Percentiles rank a stretch among this genome's conserved stretches.
phyloP scores from a whole-genome alignment of 2,888 invertebrate genomes.

The Eurytoma adleriae region DNA sequence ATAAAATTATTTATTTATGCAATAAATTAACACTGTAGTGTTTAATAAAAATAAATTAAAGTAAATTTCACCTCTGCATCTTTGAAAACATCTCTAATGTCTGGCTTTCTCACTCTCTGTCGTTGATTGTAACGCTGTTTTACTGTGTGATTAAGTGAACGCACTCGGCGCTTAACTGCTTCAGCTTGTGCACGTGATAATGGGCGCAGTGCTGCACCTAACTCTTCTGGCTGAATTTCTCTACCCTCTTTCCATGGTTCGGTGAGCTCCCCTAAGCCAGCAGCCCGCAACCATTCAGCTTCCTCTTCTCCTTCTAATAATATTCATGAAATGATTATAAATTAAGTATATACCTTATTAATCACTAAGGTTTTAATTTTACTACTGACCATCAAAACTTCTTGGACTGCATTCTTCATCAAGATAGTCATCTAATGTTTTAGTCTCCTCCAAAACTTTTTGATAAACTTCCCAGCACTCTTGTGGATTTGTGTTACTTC shows the following conservation, averaged over 20 bases:
- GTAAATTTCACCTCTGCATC: slow-evolving; percentile 83
- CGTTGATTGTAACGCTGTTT: slow-evolving; percentile 77
- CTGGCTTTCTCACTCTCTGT: slow-evolving; percentile 82
- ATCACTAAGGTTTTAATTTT: not conserved
- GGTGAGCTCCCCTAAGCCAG: slow-evolving; percentile 84
- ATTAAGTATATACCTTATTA: not conserved
- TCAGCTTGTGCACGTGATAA: slow-evolving; percentile 86
- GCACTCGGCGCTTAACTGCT: slow-evolving; percentile 85
- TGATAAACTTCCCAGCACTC: slow-evolving; percentile 84
- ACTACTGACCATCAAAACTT: slow-evolving; percentile 69
- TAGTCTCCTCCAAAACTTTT: slow-evolving; percentile 79
- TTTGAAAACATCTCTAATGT: slow-evolving; percentile 89
- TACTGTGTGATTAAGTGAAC: slow-evolving; percentile 87
- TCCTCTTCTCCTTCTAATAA: slow-evolving; percentile 85
- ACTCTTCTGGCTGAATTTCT: slow-evolving; percentile 79
- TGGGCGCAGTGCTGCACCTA: slow-evolving; percentile 78
- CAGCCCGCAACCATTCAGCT: slow-evolving; percentile 85
- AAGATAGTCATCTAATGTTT: slow-evolving; percentile 78
- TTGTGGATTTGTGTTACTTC: slow-evolving; percentile 77
- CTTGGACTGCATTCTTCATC: slow-evolving; percentile 79
- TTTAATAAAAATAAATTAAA: not conserved
- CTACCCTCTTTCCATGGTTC: slow-evolving; percentile 84
- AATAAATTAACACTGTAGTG: slow-evolving; percentile 4
- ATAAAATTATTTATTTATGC: not conserved
- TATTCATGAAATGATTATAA: slow-evolving; percentile 6